A percentile compares a stretch with the other conserved stretches of the same genome.
Conservation (phyloP, 2,113 vertebrate species). For the Anseranas semipalmata region DNA sequence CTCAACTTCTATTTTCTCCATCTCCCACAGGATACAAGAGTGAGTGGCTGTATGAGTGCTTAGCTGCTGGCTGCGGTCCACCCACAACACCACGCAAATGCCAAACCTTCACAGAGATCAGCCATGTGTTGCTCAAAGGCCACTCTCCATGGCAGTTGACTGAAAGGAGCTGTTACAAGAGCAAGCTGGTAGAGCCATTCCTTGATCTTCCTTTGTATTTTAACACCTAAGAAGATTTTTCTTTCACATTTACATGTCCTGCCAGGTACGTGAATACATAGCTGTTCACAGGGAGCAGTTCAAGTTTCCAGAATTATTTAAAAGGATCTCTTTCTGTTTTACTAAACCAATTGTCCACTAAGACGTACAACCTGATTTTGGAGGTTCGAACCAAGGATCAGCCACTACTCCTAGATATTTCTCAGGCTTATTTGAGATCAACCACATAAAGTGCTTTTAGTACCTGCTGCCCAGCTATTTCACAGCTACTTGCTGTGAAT, state of each 20-base stretch:
- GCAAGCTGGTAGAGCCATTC: background rate
- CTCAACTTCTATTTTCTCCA: background rate
- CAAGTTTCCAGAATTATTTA: background rate
- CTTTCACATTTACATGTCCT: background rate
- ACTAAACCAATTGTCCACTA: background rate
- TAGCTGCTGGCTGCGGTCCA: background rate
- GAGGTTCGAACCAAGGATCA: background rate
- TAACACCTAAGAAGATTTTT: background rate
- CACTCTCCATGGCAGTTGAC: background rate
- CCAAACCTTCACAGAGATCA: background rate
- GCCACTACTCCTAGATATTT: background rate
- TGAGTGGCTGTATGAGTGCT: background rate
- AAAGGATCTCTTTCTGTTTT: background rate
- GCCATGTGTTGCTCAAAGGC: background rate
- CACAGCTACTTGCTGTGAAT: background rate
- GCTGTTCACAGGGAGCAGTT: background rate
- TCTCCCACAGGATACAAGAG: background rate
- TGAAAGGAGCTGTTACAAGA: background rate
- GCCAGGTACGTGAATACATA: background rate
- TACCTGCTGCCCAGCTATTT: background rate
- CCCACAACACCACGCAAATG: background rate
- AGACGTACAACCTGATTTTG: background rate
- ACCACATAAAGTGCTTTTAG: background rate
- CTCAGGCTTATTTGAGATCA: background rate
- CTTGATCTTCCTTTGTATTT: background rate